A percentile compares a stretch with the other conserved stretches of the same genome.
Conservation (phyloP, 2,888 invertebrate genomes). For the Nomada ruficornis region DNA sequence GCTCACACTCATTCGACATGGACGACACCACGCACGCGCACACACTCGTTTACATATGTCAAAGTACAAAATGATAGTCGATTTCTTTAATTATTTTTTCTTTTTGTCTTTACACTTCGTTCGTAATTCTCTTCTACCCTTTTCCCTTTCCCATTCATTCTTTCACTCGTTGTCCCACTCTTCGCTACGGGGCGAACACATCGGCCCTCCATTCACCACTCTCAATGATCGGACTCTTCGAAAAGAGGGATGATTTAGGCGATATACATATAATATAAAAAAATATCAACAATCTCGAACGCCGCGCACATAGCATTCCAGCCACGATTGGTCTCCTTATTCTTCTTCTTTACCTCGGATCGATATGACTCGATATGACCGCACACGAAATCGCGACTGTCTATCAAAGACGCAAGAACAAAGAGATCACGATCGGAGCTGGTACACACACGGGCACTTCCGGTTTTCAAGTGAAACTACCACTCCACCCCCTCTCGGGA, state of each 20-base stretch:
- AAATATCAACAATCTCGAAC: conserved; percentile 80
- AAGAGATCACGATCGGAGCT: background rate
- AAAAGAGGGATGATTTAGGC: conserved; percentile 56
- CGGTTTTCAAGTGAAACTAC: background rate
- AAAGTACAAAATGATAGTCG: conserved; percentile 74
- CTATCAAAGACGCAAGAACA: background rate
- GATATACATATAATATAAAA: conserved; percentile 75
- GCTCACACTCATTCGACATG: background rate
- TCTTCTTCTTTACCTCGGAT: background rate
- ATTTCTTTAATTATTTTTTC: conserved; percentile 43
- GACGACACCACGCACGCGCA: conserved; percentile 14
- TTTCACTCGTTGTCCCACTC: background rate
- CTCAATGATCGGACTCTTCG: conserved; percentile 35
- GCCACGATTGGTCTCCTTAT: background rate
- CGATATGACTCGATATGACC: background rate
- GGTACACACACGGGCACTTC: background rate
- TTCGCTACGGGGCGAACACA: background rate
- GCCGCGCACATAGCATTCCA: conserved; percentile 63
- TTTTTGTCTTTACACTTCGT: background rate
- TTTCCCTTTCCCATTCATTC: background rate
- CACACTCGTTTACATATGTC: conserved; percentile 53
- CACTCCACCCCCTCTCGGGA: background rate
- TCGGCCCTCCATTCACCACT: conserved; percentile 8
- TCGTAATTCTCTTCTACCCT: background rate
- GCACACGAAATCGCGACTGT: background rate